These are phyloP conservation scores for Enteromius unitaeniatus DNA, from an alignment of 2,797 vertebrate genomes.

Conservation along the genomic window DNA sequence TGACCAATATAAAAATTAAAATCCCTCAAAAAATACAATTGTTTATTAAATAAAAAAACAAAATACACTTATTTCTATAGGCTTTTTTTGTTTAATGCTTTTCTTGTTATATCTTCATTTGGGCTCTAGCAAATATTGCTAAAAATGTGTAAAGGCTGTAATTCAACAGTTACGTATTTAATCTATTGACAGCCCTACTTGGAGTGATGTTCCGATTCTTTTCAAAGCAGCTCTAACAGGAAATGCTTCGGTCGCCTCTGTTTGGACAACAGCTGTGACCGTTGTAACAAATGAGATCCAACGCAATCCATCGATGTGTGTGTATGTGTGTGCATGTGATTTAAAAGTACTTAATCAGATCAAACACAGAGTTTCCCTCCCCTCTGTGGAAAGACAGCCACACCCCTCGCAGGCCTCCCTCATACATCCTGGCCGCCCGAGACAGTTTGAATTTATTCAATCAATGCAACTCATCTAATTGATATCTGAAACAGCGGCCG, in stretches of 20 bases:
- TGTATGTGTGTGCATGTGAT: constrained; percentile 20
- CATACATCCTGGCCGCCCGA: constrained; percentile 36
- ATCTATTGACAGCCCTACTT: not conserved
- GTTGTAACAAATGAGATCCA: constrained; percentile 32
- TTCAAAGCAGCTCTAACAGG: constrained; percentile 14
- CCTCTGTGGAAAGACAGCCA: constrained; percentile 30
- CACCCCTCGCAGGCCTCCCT: constrained; percentile 33
- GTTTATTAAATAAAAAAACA: not conserved
- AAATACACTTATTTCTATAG: not conserved
- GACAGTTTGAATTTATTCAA: constrained; percentile 52
- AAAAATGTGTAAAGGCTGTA: too few relatives aligned
- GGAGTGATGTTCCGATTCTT: not conserved
- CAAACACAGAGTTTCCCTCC: constrained; percentile 28
- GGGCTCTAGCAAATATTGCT: not conserved
- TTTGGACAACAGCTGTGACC: not conserved
- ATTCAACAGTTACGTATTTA: not conserved
- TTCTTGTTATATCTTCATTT: not conserved
- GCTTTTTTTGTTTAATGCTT: not conserved
- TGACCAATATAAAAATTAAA: too few relatives aligned
- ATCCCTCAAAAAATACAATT: too few relatives aligned
- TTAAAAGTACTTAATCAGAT: constrained; percentile 51
- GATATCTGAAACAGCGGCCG: constrained; percentile 63
- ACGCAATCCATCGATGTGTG: constrained; percentile 11
- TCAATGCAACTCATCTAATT: constrained; percentile 60
- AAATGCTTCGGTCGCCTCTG: constrained; percentile 7